Conservation (phyloP, 92 coral and sea anemone genomes). For the Porites rus region DNA sequence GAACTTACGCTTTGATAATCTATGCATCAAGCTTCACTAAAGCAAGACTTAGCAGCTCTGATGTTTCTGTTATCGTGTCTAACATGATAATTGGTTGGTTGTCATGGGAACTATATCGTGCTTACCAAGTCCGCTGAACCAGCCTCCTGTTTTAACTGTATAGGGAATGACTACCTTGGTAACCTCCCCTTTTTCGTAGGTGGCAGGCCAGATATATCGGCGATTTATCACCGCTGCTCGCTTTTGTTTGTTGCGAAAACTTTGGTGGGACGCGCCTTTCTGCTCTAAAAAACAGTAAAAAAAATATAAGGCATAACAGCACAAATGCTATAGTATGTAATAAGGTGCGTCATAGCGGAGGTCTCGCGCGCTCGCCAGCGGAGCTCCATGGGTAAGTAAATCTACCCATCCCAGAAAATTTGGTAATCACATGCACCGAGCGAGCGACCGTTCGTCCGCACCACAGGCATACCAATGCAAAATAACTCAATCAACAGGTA, state of each 20-base stretch:
- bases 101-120: neutral
- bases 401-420: no score
- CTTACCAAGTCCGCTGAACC: conserved; percentile 76
- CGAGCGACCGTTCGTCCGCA: no score
- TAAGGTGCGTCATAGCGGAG: no score
- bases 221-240: conserved; percentile 66
- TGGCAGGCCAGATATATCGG: conserved; percentile 73
- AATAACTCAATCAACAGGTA: no score
- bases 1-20: neutral
- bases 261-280: no score
- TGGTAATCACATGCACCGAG: no score
- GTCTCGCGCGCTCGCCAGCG: no score
- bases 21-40: no score
- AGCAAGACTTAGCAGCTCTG: no score
- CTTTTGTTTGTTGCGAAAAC: conserved; percentile 9
- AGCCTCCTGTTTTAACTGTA: conserved; percentile 74
- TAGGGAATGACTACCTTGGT: conserved; percentile 73
- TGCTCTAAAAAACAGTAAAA: neutral
- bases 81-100: neutral
- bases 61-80: no score
- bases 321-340: neutral
- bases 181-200: conserved; percentile 62
- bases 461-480: no score
- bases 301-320: neutral
- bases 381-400: no score